A percentile compares a stretch with the other conserved stretches of the same genome.
phyloP scores from a whole-genome alignment of 1,140 invertebrate genomes.

The fruit fly (Drosophila melanogaster) region Release_6_plus_ISO1_MT NC_004354.4:16307501-16308000 shows the following conservation, averaged over 20 bases:
- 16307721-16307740: neutral
- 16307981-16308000: slow-evolving; percentile 92
- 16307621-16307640: slow-evolving; percentile 19
- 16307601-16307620: neutral
- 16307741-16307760: neutral
- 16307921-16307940: slow-evolving; percentile 96
- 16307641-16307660: neutral
- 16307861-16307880: slow-evolving; percentile 88
- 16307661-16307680: no score
- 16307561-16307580: slow-evolving; percentile 10
- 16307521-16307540: slow-evolving; percentile 97
- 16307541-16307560: slow-evolving; percentile 70
- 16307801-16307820: slow-evolving; percentile 92
- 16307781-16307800: slow-evolving; percentile 88
- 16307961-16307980: slow-evolving; percentile 88
- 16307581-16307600: neutral
- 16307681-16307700: no score
- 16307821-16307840: slow-evolving; percentile 95
- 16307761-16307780: neutral
- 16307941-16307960: slow-evolving; percentile 90
- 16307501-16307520: slow-evolving; percentile 97
- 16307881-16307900: slow-evolving; percentile 93
- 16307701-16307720: no score
- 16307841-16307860: slow-evolving; percentile 95
- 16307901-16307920: slow-evolving; percentile 93